Evolutionary conservation across 1,140 invertebrate genomes (phyloP).

Genomic region (Bilobella aurantiaca): DNA sequence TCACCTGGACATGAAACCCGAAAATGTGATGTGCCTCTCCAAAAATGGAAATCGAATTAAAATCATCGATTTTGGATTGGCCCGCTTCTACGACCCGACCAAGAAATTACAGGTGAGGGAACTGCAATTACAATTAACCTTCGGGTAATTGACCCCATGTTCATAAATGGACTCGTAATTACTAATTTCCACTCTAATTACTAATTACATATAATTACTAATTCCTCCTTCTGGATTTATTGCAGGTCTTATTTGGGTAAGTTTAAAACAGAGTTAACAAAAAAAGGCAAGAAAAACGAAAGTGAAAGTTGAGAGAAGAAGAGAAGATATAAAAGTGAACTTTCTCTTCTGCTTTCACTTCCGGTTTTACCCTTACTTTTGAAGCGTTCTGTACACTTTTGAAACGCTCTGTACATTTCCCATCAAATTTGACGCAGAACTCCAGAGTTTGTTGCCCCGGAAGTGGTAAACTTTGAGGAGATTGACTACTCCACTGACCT

Average conservation of each 20-base stretch:
- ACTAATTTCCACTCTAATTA: too few species aligned
- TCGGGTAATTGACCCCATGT: too few species aligned
- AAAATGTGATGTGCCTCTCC: slow-evolving; percentile 92
- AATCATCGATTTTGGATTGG: slow-evolving; percentile 94
- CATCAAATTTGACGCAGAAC: slow-evolving; percentile 69
- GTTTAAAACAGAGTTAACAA: neutral
- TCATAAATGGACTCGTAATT: too few species aligned
- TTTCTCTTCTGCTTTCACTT: too few species aligned
- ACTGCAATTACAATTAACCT: neutral
- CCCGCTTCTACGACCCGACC: slow-evolving; percentile 77
- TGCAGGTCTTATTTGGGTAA: slow-evolving; percentile 22
- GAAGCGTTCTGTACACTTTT: too few species aligned
- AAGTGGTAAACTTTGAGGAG: slow-evolving; percentile 95
- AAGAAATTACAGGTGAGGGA: slow-evolving; percentile 62
- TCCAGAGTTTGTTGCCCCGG: slow-evolving; percentile 95
- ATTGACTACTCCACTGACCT: slow-evolving; percentile 91
- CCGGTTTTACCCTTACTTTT: too few species aligned
- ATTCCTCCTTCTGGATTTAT: too few species aligned
- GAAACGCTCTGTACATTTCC: slow-evolving; percentile 1
- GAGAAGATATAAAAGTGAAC: too few species aligned
- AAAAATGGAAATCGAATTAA: slow-evolving; percentile 93
- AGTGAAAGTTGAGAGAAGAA: too few species aligned
- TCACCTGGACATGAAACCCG: slow-evolving; percentile 96
- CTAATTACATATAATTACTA: too few species aligned
- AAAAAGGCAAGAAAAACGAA: too few species aligned